These are phyloP conservation scores for Anagyrus pseudococci DNA, from an alignment of 2,888 invertebrate species.

Conservation along the genomic window DNA sequence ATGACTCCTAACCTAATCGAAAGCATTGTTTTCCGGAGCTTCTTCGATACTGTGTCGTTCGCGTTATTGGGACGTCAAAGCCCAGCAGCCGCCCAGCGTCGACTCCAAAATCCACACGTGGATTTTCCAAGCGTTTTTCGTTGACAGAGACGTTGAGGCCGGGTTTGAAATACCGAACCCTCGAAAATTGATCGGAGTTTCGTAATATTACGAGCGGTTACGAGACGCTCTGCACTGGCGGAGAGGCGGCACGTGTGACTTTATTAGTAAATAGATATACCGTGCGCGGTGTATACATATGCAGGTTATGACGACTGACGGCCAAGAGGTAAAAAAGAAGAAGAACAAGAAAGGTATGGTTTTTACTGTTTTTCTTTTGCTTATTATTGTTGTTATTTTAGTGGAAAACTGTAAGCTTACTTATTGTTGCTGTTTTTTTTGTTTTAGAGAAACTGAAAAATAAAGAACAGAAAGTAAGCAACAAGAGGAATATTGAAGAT, in stretches of 20 bases:
- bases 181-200: background rate
- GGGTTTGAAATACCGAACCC: background rate
- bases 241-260: background rate
- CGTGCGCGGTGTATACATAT: background rate
- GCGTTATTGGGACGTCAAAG: background rate
- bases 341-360: conserved; percentile 6
- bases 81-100: background rate
- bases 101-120: background rate
- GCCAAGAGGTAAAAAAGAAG: background rate
- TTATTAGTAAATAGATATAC: background rate
- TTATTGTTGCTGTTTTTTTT: background rate
- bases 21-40: conserved; percentile 24
- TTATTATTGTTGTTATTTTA: too few relatives aligned
- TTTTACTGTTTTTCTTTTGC: too few relatives aligned
- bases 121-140: background rate
- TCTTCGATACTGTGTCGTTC: background rate
- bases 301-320: conserved; percentile 19
- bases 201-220: conserved; percentile 16
- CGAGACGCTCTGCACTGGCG: background rate
- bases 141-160: background rate
- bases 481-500: conserved; percentile 15
- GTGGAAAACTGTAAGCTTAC: too few relatives aligned
- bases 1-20: conserved; percentile 21
- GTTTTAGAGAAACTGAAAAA: background rate
- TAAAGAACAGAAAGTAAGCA: conserved; percentile 4